Evolutionary conservation across 2,797 vertebrate species (phyloP), one percentile per base, ranked within the genome.

Genomic region (Gephyroberyx darwinii): DNA sequence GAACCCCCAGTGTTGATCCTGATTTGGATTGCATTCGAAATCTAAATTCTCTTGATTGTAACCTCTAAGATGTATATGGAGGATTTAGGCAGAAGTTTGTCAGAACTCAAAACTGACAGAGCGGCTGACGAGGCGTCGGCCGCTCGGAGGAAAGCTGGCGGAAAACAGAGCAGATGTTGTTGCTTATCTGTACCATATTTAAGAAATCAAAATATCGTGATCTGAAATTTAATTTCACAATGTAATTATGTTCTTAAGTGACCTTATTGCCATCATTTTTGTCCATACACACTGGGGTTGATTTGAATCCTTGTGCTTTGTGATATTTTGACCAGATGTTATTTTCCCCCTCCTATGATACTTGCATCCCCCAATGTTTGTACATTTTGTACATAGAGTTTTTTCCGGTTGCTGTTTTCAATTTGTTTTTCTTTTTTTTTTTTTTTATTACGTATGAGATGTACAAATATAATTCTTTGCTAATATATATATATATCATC

Each of bases 401-500:
- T 91, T 92, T 89, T 92, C 89, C 77, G 80, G 90, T 92, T 86
- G 92, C 90, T 91, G 90, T 92, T 92, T 91, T 87, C 59, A 66
- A 66, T 84, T 80, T 80, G 41, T 87, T 84, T 89, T 84, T 75
- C 35, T 72, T 64, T 69, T 71, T 74, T 86, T 86, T 83, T 80
- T 87, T 78, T 88, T 80, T 77, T 75, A 88, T 87, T 79, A 77
- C 83, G 35, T 91, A 90, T 93, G 88, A 92, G 92, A 92, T 94
- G 92, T 94, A 94, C 92, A 94, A 94, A 94, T 93, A 92, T 92
- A 91, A 94, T 94, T 94, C 86, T 93, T 92, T 93, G 92, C 91
- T 95, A 94, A 94, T 95, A 94, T 94, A 26, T 26, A 26, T 26
- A 26, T 26, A 94, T 95, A 94, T 94, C 90, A 93, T 89, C 85